Base-by-base conservation (phyloP, 2,113 vertebrate genomes). In the Micromys minutus region DNA sequence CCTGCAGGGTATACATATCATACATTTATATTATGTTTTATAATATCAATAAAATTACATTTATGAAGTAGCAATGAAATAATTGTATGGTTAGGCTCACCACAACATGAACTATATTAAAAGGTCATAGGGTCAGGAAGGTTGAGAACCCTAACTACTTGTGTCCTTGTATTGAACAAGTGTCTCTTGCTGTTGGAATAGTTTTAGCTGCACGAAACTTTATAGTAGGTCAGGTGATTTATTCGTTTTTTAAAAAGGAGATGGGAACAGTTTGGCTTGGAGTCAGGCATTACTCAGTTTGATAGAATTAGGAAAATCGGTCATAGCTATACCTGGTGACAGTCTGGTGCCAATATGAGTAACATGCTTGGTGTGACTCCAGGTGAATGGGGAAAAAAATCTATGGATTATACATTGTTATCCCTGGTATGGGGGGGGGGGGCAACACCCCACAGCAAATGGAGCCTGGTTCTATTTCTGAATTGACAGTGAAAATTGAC, bases 151-250 rank as follows among this genome's bases (percentile, higher is more conserved):
- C 39, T 19, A 21, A 36, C 13, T 85, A 87, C n/a, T 69, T 31
- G 61, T 61, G 67, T 94, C 57, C 24, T 34, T 74, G 72, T 42
- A 45, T 74, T 74, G 39, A 84, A 11, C 39, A 71, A n/a, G 50
- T 67, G n/a, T 17, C 3, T 85, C 79, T 52, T 57, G 24, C 84
- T 89, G 88, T 57, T 96, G 34, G 55, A 71, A 52, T 91, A 77
- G 93, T 75, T 55, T n/a, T 97, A 83, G 34, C 52, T 22, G 61
- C 45, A 80, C 22, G 90, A 31, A 81, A 11, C 19, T 39, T 90
- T 80, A 87, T 61, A 87, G 45, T 95, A n/a, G 74, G 77, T 87
- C 47, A 90, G 36, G 79, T 89, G 83, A 57, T 83, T 94, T 81
- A 72, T 47, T 26, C 16, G 19, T 4, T 87, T 31, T 29, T 19